A percentile compares a stretch with the other conserved stretches of the same genome.
phyloP scores from a whole-genome alignment of 2,888 invertebrate genomes.

The Epirrhoe alternata region DNA sequence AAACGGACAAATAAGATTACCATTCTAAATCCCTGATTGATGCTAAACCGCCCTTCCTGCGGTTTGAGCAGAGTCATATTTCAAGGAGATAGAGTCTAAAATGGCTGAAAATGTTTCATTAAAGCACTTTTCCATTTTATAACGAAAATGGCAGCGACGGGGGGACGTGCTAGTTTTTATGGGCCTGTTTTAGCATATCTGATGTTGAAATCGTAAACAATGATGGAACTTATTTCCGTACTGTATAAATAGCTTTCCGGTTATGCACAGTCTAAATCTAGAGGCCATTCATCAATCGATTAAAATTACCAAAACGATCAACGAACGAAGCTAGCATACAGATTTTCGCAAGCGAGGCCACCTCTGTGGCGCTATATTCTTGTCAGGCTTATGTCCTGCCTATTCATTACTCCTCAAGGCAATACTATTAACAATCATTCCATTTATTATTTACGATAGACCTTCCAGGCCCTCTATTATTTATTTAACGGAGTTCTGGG shows the following conservation, averaged over 20 bases:
- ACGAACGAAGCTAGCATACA: not conserved
- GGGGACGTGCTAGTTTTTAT: constrained; percentile 43
- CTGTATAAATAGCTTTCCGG: constrained; percentile 10
- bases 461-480: constrained; percentile 67
- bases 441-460: constrained; percentile 47
- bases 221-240: constrained; percentile 12
- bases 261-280: not conserved
- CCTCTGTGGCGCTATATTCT: constrained; percentile 15
- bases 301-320: not conserved
- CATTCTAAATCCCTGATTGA: constrained; percentile 75
- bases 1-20: constrained; percentile 72
- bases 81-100: constrained; percentile 42
- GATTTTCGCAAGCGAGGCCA: constrained; percentile 19
- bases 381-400: constrained; percentile 22
- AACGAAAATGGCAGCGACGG: constrained; percentile 24
- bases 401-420: constrained; percentile 36
- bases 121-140: constrained; percentile 27
- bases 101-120: constrained; percentile 39
- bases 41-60: constrained; percentile 61
- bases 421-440: constrained; percentile 38
- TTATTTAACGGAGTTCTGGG: constrained; percentile 67
- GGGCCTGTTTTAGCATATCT: constrained; percentile 29
- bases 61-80: constrained; percentile 59
- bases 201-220: constrained; percentile 28
- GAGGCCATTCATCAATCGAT: not conserved